phyloP scores from a whole-genome alignment of 1,140 invertebrate species.

The Periplaneta americana region DNA sequence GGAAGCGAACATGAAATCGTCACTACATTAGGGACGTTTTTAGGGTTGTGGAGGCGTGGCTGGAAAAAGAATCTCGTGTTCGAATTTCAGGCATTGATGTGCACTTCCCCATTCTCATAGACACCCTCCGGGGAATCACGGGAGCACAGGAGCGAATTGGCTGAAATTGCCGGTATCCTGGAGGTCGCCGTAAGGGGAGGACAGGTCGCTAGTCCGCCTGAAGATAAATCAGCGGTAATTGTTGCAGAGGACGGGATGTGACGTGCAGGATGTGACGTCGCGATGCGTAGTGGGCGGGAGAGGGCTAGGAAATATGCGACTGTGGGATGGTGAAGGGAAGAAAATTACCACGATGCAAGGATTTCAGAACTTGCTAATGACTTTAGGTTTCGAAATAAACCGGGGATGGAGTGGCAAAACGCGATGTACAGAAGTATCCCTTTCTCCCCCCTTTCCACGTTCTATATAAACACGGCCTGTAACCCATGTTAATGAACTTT shows the following conservation, averaged over 20 bases:
- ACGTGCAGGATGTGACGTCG: not conserved
- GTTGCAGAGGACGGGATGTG: not conserved
- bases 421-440: no score
- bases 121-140: no score
- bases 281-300: not conserved
- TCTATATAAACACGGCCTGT: not conserved
- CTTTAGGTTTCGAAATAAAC: not conserved
- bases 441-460: no score
- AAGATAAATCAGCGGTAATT: not conserved
- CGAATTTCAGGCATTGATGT: not conserved
- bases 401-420: no score
- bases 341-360: not conserved
- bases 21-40: no score
- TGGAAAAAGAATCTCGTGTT: not conserved
- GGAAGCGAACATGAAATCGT: no score
- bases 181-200: not conserved
- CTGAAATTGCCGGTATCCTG: not conserved
- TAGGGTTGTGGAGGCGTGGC: not conserved
- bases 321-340: not conserved
- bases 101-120: no score
- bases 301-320: not conserved
- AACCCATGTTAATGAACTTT: no score
- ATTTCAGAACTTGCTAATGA: not conserved
- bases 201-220: not conserved
- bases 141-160: not conserved